phyloP scores from a whole-genome alignment of 92 coral and sea anemone species.

The Pocillopora grandis region DNA sequence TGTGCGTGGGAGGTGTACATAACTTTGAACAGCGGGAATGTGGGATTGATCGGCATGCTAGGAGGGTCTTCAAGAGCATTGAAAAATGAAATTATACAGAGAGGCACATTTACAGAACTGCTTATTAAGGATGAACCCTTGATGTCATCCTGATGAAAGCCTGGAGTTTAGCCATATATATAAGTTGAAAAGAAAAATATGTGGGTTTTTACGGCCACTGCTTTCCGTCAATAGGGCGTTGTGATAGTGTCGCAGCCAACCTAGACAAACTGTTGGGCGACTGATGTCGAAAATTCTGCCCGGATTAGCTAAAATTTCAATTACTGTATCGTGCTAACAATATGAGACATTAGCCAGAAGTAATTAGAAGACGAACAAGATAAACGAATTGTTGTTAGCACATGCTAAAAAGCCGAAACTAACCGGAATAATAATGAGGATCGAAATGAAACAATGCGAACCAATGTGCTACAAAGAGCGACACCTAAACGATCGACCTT shows the following conservation, averaged over 20 bases:
- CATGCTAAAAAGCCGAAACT: no score
- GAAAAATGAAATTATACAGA: background rate
- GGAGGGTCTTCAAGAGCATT: background rate
- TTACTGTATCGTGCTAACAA: no score
- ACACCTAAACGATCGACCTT: no score
- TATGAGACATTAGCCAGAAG: background rate
- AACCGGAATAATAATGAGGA: no score
- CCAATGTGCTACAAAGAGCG: no score
- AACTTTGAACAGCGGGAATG: slow-evolving; percentile 7
- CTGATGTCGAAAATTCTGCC: background rate
- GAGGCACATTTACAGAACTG: background rate
- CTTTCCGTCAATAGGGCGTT: background rate
- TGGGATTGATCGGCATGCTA: background rate
- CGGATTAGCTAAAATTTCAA: background rate
- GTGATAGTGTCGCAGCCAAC: background rate
- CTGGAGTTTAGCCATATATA: background rate
- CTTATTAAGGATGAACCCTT: background rate
- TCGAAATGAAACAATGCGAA: no score
- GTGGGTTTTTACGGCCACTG: background rate
- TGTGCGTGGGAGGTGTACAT: slow-evolving; percentile 5
- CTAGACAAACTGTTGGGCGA: background rate
- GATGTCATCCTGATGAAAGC: background rate
- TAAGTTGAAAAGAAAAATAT: background rate
- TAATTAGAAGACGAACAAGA: background rate
- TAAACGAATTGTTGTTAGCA: no score